Evolutionary conservation across 37 sponge, comb jelly and placozoan genomes (phyloP).

Genomic region (Beroe ovata): DNA sequence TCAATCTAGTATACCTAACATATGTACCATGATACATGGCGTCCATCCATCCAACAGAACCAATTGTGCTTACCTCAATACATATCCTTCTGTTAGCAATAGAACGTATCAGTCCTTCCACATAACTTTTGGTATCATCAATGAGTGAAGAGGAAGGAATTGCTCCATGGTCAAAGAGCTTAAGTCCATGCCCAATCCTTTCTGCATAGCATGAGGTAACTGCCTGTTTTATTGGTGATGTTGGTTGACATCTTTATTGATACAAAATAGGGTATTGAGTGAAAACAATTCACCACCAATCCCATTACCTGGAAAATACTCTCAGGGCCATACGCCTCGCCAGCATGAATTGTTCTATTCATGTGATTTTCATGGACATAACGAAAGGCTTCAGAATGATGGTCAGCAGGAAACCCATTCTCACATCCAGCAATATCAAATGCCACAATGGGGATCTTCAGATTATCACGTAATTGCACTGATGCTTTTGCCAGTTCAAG

Average conservation of each 20-base stretch:
- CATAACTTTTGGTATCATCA: slow-evolving; percentile 13
- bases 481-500: slow-evolving; percentile 12
- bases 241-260: no score
- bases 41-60: no score
- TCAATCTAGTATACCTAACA: no score
- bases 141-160: neutral
- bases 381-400: slow-evolving; percentile 44
- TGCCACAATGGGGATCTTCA: slow-evolving; percentile 47
- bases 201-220: slow-evolving; percentile 41
- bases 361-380: slow-evolving; percentile 60
- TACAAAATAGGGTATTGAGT: no score
- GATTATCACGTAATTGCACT: slow-evolving; percentile 28
- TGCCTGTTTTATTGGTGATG: slow-evolving; percentile 33
- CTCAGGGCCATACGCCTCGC: slow-evolving; percentile 54
- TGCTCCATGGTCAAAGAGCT: neutral
- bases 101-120: neutral
- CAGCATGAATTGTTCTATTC: slow-evolving; percentile 64
- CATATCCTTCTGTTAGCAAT: slow-evolving; percentile 64
- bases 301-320: slow-evolving; percentile 58
- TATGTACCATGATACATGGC: no score
- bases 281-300: no score
- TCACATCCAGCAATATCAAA: slow-evolving; percentile 61
- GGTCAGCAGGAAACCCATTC: neutral
- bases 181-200: slow-evolving; percentile 50
- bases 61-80: slow-evolving; percentile 63